Conservation (phyloP, 2,888 invertebrate genomes). For the Sesia apiformis region DNA sequence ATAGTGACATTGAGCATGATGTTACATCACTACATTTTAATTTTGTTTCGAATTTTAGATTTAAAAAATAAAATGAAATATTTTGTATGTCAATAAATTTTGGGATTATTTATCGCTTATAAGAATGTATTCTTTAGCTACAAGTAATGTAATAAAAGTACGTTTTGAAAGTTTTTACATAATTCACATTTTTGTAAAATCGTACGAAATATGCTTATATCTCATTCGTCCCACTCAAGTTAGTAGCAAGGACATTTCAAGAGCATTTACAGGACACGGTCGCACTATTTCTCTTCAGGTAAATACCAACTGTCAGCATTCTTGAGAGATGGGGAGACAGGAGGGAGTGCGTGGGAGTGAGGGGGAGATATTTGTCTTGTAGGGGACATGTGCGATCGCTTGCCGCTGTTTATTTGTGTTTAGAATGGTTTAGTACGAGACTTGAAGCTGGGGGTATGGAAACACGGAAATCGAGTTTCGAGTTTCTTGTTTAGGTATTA, state of each 20-base stretch:
- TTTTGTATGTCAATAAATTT: no score
- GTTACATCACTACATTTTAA: no score
- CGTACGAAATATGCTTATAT: neutral
- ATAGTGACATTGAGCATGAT: no score
- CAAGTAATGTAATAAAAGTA: no score
- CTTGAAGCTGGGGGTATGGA: neutral
- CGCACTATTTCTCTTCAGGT: conserved; percentile 39
- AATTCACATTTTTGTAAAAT: no score
- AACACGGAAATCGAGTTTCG: neutral
- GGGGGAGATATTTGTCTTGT: conserved; percentile 46
- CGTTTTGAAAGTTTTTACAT: no score
- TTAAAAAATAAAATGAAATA: no score
- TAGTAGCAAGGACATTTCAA: neutral
- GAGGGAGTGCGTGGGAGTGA: conserved; percentile 13
- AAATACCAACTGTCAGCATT: conserved; percentile 55
- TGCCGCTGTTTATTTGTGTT: conserved; percentile 52
- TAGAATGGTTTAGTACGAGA: conserved; percentile 19
- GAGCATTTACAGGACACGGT: neutral
- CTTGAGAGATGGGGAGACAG: conserved; percentile 30
- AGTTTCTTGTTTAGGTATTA: neutral
- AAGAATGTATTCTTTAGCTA: no score
- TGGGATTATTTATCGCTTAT: no score
- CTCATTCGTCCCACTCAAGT: neutral
- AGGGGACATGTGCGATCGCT: conserved; percentile 56
- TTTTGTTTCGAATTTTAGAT: no score